Conservation (phyloP, 2,113 vertebrate genomes). For the Xerus inauris region DNA sequence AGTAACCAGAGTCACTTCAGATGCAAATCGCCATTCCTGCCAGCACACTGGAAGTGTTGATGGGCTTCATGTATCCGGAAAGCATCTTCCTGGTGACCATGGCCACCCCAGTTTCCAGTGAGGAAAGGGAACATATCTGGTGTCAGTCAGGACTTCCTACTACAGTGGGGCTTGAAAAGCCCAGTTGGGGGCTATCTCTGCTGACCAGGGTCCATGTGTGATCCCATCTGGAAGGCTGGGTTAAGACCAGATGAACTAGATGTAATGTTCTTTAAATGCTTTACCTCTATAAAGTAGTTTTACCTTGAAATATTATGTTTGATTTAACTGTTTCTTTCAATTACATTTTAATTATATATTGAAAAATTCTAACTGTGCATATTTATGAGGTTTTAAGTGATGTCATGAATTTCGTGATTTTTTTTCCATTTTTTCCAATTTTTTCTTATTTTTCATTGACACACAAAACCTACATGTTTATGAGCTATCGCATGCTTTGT, state of each 20-base stretch:
- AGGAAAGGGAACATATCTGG: not conserved
- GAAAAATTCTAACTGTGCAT: not conserved
- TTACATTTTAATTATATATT: not conserved
- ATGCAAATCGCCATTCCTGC: conserved; percentile 70
- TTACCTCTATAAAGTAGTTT: not conserved
- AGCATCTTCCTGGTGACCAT: conserved; percentile 84
- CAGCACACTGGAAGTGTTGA: conserved; percentile 86
- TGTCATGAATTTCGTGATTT: not conserved
- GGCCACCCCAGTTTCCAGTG: not conserved
- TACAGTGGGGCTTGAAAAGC: no score
- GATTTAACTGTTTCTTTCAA: not conserved
- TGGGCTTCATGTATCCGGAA: conserved; percentile 84
- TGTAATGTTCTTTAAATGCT: not conserved
- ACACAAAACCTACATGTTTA: not conserved
- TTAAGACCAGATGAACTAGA: not conserved
- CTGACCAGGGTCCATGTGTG: rapidly evolving
- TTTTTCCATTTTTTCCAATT: not conserved
- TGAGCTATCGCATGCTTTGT: not conserved
- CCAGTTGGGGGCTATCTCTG: not conserved
- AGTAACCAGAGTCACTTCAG: conserved; percentile 81
- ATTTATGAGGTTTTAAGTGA: not conserved
- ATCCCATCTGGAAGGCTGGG: not conserved
- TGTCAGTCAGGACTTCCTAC: not conserved
- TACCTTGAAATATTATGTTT: not conserved
- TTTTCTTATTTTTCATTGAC: not conserved